Base-by-base conservation (phyloP, 2,113 vertebrate genomes). In the Erpornis zantholeuca region DNA sequence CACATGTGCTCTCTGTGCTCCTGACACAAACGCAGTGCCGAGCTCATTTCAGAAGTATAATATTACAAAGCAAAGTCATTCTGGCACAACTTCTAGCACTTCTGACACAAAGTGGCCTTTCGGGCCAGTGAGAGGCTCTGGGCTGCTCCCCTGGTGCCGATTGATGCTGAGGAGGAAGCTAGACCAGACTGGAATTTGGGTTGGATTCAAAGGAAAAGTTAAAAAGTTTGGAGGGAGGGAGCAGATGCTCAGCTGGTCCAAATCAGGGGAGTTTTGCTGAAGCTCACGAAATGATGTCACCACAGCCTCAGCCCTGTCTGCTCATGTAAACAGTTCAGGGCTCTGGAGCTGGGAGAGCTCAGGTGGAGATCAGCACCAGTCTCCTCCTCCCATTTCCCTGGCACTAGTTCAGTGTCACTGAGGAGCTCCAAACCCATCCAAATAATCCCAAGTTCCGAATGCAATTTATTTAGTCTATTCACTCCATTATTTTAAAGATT, bases 211-310 rank as follows among this genome's bases (percentile, higher is more conserved):
- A 96, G 86, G 64, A 92, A 77, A 92, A 94, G 76, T 94, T 96
- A 24, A 94, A 83, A 96, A 75, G 71, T 92, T 73, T 63, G 5
- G 57, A 45, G 91, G 45, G 35, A 38, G 6, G 40, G 42, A 95
- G 90, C 93, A 96, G 94, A 93, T 96, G 91, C 92, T 91, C 94
- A 95, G 92, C 93, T 96, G 95, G 90, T 90, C 91, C 88, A 86
- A 96, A 91, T 95, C 93, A 95, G 71, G 36, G 28, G 42, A 63
- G 47, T 80, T 86, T 79, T 2, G 36, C 3, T 70, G 85, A 92
- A 95, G 87, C 81, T 65, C 95, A 89, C 5, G 10, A 91, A 92
- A 84, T 94, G 78, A 87, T 83, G 90, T 95, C 84, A 94, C 81
- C 10, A 5, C 6, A 12, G 88, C 52, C 81, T 60, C 47, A 76